These are phyloP conservation scores for Pelosia muscerda DNA, from an alignment of 2,888 invertebrate genomes.

Conservation along the genomic window DNA sequence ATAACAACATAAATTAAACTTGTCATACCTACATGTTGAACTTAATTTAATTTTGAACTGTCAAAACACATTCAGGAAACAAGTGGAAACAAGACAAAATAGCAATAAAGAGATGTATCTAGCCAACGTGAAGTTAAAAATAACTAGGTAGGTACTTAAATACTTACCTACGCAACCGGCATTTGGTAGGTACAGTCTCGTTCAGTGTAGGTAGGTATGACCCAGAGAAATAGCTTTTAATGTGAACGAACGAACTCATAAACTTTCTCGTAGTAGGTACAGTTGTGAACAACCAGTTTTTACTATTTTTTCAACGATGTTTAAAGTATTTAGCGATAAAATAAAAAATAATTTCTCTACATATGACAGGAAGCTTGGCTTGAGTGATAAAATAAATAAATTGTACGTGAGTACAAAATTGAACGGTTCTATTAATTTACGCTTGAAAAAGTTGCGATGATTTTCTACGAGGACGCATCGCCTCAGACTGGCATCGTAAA, in stretches of 20 bases:
- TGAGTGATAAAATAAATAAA: neutral
- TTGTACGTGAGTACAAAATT: neutral
- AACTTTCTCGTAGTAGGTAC: slow-evolving; percentile 50
- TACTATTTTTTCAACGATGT: slow-evolving; percentile 31
- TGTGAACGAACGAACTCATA: slow-evolving; percentile 48
- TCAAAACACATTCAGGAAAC: slow-evolving; percentile 17
- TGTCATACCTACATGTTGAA: too few relatives aligned
- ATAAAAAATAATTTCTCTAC: neutral
- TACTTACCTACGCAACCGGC: slow-evolving; percentile 16
- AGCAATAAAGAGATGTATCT: slow-evolving; percentile 12
- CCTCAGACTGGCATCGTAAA: slow-evolving; percentile 62
- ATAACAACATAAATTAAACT: slow-evolving; percentile 7
- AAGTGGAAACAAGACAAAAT: slow-evolving; percentile 20
- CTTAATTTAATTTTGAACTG: slow-evolving; percentile 16
- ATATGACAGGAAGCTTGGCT: neutral
- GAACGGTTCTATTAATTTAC: slow-evolving; percentile 38
- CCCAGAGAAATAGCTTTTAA: slow-evolving; percentile 38
- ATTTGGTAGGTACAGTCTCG: slow-evolving; percentile 36
- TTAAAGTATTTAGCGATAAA: neutral
- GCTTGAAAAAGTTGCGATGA: slow-evolving; percentile 31
- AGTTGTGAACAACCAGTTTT: slow-evolving; percentile 39
- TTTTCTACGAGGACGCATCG: slow-evolving; percentile 53
- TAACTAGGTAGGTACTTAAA: slow-evolving; percentile 15
- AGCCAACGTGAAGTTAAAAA: slow-evolving; percentile 26
- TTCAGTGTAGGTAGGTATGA: slow-evolving; percentile 39